phyloP scores from a whole-genome alignment of 2,888 invertebrate genomes.

The Rugalucina vietnamica region DNA sequence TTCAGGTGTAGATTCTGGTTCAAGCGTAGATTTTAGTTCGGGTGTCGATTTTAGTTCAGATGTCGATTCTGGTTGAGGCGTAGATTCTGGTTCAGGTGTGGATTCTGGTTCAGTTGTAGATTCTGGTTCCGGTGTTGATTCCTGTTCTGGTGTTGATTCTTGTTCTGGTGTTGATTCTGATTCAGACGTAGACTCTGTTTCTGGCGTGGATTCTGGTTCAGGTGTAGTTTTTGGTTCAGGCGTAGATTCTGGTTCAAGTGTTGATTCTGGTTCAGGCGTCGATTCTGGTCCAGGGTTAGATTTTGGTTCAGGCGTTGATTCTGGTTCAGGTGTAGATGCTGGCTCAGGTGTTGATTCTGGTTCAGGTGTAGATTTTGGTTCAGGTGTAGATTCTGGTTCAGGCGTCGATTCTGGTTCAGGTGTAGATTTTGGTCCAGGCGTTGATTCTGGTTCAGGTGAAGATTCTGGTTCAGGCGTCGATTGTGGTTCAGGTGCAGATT shows the following conservation, averaged over 20 bases:
- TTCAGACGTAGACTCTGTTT: background rate
- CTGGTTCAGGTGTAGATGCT: too few species aligned
- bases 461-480: slow-evolving; percentile 79
- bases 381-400: slow-evolving; percentile 67
- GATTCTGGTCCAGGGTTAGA: too few species aligned
- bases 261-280: background rate
- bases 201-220: background rate
- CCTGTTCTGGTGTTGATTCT: slow-evolving; percentile 33
- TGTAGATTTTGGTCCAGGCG: slow-evolving; percentile 68
- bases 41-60: slow-evolving; percentile 79
- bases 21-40: background rate
- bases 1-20: slow-evolving; percentile 71
- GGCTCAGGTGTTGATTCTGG: background rate
- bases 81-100: slow-evolving; percentile 23
- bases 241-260: background rate
- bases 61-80: slow-evolving; percentile 41
- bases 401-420: slow-evolving; percentile 80
- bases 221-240: background rate
- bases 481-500: background rate
- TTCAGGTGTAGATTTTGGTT: background rate
- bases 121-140: slow-evolving; percentile 46
- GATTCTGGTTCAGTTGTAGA: background rate
- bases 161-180: background rate
- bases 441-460: slow-evolving; percentile 78
- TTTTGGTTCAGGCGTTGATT: too few species aligned